phyloP scores from a whole-genome alignment of 2,888 invertebrate genomes.

The Bruchidius siliquastri region DNA sequence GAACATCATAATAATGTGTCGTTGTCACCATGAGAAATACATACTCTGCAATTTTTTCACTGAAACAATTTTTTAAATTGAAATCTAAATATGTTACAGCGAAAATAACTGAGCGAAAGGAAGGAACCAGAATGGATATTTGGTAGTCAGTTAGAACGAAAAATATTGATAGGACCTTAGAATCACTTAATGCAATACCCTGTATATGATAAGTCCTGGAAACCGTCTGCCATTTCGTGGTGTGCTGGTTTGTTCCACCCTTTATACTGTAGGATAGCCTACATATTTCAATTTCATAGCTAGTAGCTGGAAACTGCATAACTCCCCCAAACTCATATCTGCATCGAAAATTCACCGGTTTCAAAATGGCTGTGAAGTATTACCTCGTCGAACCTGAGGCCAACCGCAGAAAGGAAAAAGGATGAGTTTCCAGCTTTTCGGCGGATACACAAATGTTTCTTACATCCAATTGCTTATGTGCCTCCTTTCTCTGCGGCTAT shows the following conservation, averaged over 20 bases:
- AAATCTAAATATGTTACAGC: too few species aligned
- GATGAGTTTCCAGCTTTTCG: conserved; percentile 1
- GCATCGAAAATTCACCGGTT: not conserved
- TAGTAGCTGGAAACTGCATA: not conserved
- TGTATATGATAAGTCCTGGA: too few species aligned
- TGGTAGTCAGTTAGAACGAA: too few species aligned
- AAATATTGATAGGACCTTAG: too few species aligned
- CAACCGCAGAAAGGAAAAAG: not conserved
- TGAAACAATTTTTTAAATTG: too few species aligned
- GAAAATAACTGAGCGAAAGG: too few species aligned
- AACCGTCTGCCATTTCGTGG: too few species aligned
- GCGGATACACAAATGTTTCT: conserved; percentile 14
- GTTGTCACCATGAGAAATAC: too few species aligned
- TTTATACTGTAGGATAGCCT: not conserved
- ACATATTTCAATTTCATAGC: not conserved
- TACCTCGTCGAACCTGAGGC: not conserved
- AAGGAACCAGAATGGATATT: too few species aligned
- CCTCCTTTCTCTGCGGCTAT: conserved; percentile 11
- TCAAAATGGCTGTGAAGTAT: not conserved
- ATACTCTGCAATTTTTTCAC: too few species aligned
- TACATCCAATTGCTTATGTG: conserved; percentile 13
- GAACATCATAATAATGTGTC: too few species aligned
- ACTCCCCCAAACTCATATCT: not conserved
- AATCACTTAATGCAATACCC: too few species aligned
- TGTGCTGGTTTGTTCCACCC: not conserved